Conservation (phyloP, 1,140 invertebrate species). For the Danaus plexippus region DNA sequence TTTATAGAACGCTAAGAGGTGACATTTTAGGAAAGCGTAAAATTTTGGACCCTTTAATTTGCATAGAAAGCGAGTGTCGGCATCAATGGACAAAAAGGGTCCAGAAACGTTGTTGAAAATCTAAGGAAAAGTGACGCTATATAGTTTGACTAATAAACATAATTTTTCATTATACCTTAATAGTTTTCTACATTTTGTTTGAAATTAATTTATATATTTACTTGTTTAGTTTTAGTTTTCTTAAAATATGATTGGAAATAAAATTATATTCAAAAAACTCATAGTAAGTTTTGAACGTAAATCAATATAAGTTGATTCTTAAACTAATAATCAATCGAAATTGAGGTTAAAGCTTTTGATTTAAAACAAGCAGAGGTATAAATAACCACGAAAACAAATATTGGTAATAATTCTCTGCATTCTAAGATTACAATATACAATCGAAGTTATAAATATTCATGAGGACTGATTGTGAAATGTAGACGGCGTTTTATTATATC, state of each 20-base stretch:
- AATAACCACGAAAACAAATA: constrained; percentile 16
- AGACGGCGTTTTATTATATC: constrained; percentile 19
- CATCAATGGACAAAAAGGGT: constrained; percentile 24
- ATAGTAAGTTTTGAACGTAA: no score
- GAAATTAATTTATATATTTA: no score
- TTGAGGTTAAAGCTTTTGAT: background rate
- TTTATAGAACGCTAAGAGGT: constrained; percentile 39
- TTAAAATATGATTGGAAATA: no score
- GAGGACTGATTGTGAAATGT: constrained; percentile 27
- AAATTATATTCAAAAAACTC: no score
- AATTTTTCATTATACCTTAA: no score
- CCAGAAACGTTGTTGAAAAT: constrained; percentile 14
- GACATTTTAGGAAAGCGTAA: constrained; percentile 41
- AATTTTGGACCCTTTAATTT: constrained; percentile 55
- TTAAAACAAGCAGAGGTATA: constrained; percentile 9
- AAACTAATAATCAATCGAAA: no score
- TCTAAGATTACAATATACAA: constrained; percentile 15
- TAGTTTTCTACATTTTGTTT: no score
- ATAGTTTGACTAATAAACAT: constrained; percentile 14
- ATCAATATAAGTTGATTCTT: no score
- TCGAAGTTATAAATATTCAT: constrained; percentile 28
- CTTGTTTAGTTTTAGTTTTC: no score
- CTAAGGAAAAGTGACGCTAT: constrained; percentile 6
- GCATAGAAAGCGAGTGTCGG: constrained; percentile 44
- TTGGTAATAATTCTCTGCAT: constrained; percentile 14